Evolutionary conservation across 2,888 invertebrate genomes (phyloP).

Genomic region (Orgyia antiqua): DNA sequence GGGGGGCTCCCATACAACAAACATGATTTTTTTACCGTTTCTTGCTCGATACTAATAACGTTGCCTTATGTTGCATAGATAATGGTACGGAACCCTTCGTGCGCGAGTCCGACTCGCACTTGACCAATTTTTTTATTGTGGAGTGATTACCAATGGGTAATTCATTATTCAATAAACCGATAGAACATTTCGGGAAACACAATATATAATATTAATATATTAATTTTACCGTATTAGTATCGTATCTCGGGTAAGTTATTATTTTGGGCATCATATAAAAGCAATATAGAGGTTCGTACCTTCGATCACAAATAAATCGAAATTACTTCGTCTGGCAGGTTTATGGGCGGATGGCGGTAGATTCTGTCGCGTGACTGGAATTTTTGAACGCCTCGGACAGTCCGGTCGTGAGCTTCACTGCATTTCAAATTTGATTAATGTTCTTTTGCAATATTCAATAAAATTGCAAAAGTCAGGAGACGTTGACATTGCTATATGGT

Average conservation of each 20-base stretch:
- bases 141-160: too few relatives aligned
- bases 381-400: conserved; percentile 43
- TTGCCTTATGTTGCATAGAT: too few relatives aligned
- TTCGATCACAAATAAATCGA: conserved; percentile 49
- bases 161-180: too few relatives aligned
- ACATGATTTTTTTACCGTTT: too few relatives aligned
- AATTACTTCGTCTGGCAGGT: conserved; percentile 42
- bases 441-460: conserved; percentile 43
- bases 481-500: too few relatives aligned
- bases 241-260: conserved; percentile 21
- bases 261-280: conserved; percentile 37
- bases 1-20: too few relatives aligned
- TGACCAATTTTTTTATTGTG: too few relatives aligned
- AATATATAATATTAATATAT: neutral
- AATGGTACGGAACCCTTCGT: too few relatives aligned
- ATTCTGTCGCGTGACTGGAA: conserved; percentile 57
- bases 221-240: conserved; percentile 15
- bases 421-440: conserved; percentile 62
- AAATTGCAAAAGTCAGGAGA: conserved; percentile 57
- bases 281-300: conserved; percentile 29
- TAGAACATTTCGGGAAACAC: too few relatives aligned
- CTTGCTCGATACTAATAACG: too few relatives aligned
- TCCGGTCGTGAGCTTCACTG: conserved; percentile 37
- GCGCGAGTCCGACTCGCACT: too few relatives aligned
- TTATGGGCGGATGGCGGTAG: conserved; percentile 44